Conservation (phyloP, 2,797 vertebrate species). For the Perdix hodgsoniae region DNA sequence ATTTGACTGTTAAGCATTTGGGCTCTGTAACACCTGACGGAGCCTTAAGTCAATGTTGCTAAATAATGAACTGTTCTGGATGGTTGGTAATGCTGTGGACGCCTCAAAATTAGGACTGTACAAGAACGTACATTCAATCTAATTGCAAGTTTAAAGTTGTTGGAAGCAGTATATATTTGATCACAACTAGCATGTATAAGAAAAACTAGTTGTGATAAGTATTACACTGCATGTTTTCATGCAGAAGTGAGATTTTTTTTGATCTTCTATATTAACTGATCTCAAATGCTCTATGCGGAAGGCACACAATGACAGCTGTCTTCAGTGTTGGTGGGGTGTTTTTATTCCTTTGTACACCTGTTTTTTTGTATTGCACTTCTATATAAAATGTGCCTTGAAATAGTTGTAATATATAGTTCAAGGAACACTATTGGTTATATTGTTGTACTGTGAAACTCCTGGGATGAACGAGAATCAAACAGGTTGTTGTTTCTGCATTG, state of each 20-base stretch:
- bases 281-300: conserved; percentile 58
- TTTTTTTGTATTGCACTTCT: conserved; percentile 78
- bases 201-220: conserved; percentile 78
- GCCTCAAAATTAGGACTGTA: conserved; percentile 78
- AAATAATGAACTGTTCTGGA: conserved; percentile 81
- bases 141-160: conserved; percentile 74
- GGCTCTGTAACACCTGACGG: conserved; percentile 66
- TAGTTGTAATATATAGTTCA: conserved; percentile 79
- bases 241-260: conserved; percentile 67
- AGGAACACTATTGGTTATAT: conserved; percentile 75
- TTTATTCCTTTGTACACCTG: conserved; percentile 78
- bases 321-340: conserved; percentile 79
- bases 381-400: conserved; percentile 83
- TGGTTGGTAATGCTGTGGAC: conserved; percentile 77
- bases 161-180: conserved; percentile 68
- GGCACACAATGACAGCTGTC: conserved; percentile 74
- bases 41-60: conserved; percentile 77
- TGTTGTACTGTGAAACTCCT: conserved; percentile 76
- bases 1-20: conserved; percentile 73
- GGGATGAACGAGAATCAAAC: conserved; percentile 66
- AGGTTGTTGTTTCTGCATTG: conserved; percentile 59
- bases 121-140: conserved; percentile 71
- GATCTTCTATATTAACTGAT: conserved; percentile 59
- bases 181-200: conserved; percentile 79
- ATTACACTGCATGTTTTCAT: conserved; percentile 63